These are phyloP conservation scores for Spondyliosoma cantharus DNA, from an alignment of 2,797 vertebrate genomes.

Conservation along the genomic window DNA sequence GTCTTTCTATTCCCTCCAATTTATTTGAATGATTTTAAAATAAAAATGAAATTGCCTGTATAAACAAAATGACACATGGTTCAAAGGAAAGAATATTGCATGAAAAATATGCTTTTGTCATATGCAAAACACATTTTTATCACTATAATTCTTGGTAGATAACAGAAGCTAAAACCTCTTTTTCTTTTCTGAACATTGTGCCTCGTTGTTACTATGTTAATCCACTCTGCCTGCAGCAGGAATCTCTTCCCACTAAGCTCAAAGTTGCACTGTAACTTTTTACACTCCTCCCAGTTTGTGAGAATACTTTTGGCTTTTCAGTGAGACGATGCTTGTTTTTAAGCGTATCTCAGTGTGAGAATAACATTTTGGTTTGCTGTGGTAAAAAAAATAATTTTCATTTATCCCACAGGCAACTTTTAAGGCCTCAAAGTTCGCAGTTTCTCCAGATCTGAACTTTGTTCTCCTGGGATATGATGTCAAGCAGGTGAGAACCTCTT, in stretches of 20 bases:
- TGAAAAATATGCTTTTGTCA: neutral
- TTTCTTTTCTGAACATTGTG: neutral
- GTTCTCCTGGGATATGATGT: conserved; percentile 84
- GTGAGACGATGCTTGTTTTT: neutral
- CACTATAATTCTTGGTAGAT: neutral
- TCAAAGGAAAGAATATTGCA: neutral
- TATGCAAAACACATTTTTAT: neutral
- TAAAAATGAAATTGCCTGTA: neutral
- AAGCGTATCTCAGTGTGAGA: neutral
- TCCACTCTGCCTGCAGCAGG: neutral
- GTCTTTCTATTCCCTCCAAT: neutral
- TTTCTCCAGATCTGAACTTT: conserved; percentile 84
- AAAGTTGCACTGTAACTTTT: neutral
- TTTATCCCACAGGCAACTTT: conserved; percentile 76
- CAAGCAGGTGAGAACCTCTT: conserved; percentile 76
- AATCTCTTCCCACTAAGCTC: neutral
- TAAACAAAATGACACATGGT: neutral
- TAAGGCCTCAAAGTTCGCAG: conserved; percentile 81
- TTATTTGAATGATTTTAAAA: neutral
- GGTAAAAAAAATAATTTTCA: neutral
- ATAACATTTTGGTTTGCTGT: too few relatives aligned
- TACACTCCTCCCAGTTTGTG: neutral
- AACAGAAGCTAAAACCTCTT: neutral
- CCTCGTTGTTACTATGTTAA: neutral
- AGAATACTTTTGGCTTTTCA: neutral